Evolutionary conservation across 2,888 invertebrate genomes (phyloP), one percentile per base, ranked within the genome.

Genomic region (Entomobrya proxima): DNA sequence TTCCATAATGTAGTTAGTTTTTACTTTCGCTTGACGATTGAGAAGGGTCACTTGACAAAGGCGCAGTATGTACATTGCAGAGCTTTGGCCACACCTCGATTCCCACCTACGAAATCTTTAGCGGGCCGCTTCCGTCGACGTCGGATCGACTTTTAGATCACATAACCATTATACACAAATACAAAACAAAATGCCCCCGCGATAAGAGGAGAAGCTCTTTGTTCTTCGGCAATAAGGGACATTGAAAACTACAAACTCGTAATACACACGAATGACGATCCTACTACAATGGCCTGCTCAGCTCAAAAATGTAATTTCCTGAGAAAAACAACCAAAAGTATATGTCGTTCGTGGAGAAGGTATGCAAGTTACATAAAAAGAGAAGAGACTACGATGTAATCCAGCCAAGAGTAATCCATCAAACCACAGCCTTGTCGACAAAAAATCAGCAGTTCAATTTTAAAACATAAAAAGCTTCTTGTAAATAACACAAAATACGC

Each of bases 401-500:
- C n/a, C n/a, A 61, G 64, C 79, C 58, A 76, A 69, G 88, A 80
- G 89, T 88, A 89, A 90, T 90, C 88, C 89, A 90, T 90, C 90
- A 90, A 90, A 90, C 90, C 90, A 86, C 90, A 89, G 89, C 47
- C n/a, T 37, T 27, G 35, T 69, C 44, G 78, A 88, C 87, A 83
- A 87, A 80, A 82, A 85, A 87, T 81, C 77, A 75, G 44, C 50
- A 18, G 69, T 32, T 37, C 32, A 50, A 64, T 50, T 24, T 6
- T 27, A 30, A 50, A n/a, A 11, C 50, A 52, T 32, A 21, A 7
- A 40, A 40, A 11, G 44, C 44, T 15, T 40, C 15, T 40, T 15
- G 44, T n/a, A n/a, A n/a, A n/a, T n/a, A n/a, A n/a, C n/a, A n/a
- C n/a, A n/a, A n/a, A n/a, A n/a, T n/a, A n/a, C n/a, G n/a, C n/a